These are phyloP conservation scores for Chrysopa pallens DNA, from an alignment of 1,140 invertebrate genomes.

Conservation along the genomic window DNA sequence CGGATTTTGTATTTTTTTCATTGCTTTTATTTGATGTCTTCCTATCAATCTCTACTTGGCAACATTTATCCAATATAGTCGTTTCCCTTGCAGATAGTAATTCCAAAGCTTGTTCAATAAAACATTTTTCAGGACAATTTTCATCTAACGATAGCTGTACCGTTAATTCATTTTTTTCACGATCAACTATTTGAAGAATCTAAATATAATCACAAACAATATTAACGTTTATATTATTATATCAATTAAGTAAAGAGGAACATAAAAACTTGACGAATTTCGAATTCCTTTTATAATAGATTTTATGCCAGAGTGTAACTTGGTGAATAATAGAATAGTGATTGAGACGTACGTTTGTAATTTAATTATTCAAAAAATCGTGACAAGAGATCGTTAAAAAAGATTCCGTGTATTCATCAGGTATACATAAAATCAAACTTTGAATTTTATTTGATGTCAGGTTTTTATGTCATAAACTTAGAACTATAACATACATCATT, in stretches of 20 bases:
- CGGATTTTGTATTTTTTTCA: conserved; percentile 8
- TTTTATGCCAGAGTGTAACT: too few species aligned
- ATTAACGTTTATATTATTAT: too few species aligned
- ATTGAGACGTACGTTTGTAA: too few species aligned
- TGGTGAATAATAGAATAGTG: too few species aligned
- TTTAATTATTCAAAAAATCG: too few species aligned
- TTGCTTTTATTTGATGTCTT: conserved; percentile 6
- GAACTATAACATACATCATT: conserved; percentile 29
- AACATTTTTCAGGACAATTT: conserved; percentile 63
- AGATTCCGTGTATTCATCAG: too few species aligned
- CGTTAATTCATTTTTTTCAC: conserved; percentile 51
- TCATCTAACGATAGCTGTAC: conserved; percentile 42
- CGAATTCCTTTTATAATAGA: too few species aligned
- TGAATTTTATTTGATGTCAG: too few species aligned
- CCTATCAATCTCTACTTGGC: neutral
- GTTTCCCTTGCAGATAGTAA: conserved; percentile 31
- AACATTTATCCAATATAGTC: neutral
- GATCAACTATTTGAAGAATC: conserved; percentile 45
- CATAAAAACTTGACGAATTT: too few species aligned
- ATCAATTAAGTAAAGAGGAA: too few species aligned
- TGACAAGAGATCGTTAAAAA: too few species aligned
- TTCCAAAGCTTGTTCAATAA: conserved; percentile 62
- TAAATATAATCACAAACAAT: conserved; percentile 9
- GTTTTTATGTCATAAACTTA: neutral
- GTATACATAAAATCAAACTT: too few species aligned